Conservation (phyloP, 1,140 invertebrate genomes). For the Heliconius hermathena region DNA sequence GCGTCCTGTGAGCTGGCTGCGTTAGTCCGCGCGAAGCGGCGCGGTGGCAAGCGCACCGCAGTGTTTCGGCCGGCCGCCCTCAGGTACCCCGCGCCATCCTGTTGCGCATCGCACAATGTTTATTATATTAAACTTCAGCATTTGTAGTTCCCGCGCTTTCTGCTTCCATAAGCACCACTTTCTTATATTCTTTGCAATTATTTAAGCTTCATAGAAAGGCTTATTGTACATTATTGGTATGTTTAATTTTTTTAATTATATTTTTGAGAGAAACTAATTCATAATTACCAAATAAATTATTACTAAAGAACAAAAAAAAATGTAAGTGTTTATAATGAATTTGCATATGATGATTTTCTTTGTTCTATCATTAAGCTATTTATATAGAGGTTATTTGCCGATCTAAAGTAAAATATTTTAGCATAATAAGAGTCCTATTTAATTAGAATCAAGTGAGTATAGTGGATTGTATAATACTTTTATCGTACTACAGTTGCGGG, state of each 20-base stretch:
- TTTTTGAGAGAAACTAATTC: not conserved
- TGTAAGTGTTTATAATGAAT: not conserved
- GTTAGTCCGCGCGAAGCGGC: slow-evolving; percentile 70
- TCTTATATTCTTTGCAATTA: slow-evolving; percentile 25
- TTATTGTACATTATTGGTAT: not conserved
- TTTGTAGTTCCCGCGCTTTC: slow-evolving; percentile 50
- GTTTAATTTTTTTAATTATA: not conserved
- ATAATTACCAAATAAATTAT: not conserved
- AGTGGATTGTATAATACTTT: not conserved
- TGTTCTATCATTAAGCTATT: not conserved
- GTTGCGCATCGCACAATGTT: slow-evolving; percentile 77
- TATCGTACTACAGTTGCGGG: not conserved
- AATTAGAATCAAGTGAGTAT: not conserved
- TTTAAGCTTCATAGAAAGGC: not conserved
- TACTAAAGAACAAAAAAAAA: not conserved
- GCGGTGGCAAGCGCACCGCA: slow-evolving; percentile 62
- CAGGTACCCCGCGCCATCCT: slow-evolving; percentile 71
- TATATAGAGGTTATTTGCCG: not conserved
- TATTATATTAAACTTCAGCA: slow-evolving; percentile 58
- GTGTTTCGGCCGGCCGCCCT: slow-evolving; percentile 59
- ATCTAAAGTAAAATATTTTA: not conserved
- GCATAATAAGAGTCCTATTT: not conserved
- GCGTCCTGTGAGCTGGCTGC: slow-evolving; percentile 51
- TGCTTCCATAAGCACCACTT: not conserved
- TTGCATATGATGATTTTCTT: not conserved